Evolutionary conservation across 1,140 invertebrate species (phyloP), one percentile per base, ranked within the genome.

Genomic region (Piezodorus guildinii): DNA sequence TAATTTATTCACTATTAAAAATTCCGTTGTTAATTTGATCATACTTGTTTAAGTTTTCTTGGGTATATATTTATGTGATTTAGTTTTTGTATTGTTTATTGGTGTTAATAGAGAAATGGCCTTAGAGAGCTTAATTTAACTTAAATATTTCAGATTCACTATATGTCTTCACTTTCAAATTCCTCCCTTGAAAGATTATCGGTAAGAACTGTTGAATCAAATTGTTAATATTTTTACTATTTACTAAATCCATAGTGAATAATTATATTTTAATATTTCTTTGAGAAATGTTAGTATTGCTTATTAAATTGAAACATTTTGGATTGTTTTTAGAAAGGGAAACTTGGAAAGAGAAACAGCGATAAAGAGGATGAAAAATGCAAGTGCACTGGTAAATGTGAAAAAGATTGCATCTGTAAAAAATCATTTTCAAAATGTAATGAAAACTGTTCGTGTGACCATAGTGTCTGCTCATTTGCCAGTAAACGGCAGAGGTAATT

Each of bases 381-480:
- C 15, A 25, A 2, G 10, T 56, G 52, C 15, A 56, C 15, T 9
- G 52, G 23, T 23, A 56, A 25, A 23, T 56, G 52, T 25, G 14
- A 56, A 56, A 56, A 6, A 21, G 23, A 27, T 56, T 56, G 52
- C 23, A 14, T 1, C 12, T 56, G 52, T 25, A 16, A 16, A 6
- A 56, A 56, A 14, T 3, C 52, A 23, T 19, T 6, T 23, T 27
- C 21, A 4, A 21, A 19, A 10, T 56, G 52, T 15, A 56, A 25
- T 56, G 19, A 56, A 56, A 56, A 56, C 23, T 56, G 52, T 56
- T 21, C 52, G 2, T 56, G 52, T 56, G 52, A 56, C 6, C 19
- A 25, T 8, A 3, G 10, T 3, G 1, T 23, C 19, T 56, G 52
- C 23, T 21, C 52, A 23, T 19, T 23, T 2, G 2, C 15, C 6